Evolutionary conservation across 2,888 invertebrate genomes (phyloP).

Genomic region (Fabriciana adippe): DNA sequence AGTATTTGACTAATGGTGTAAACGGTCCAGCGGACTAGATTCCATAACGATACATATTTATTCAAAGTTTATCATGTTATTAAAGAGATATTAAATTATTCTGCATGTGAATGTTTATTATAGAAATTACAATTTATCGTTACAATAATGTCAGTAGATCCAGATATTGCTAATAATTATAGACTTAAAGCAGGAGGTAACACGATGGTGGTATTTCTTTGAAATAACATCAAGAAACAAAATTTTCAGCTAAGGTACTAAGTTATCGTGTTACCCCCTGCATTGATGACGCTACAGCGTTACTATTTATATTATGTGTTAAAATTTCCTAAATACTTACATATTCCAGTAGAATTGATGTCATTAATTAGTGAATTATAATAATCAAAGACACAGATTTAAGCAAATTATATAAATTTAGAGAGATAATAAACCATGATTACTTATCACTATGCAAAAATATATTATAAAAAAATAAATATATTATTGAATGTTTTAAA

Average conservation of each 20-base stretch:
- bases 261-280: neutral
- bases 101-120: constrained; percentile 31
- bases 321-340: neutral
- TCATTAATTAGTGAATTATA: neutral
- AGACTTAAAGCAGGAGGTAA: constrained; percentile 15
- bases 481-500: constrained; percentile 45
- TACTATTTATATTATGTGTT: constrained; percentile 3
- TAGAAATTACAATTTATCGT: constrained; percentile 19
- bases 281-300: neutral
- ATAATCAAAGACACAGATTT: neutral
- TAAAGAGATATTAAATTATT: constrained; percentile 20
- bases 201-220: neutral
- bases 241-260: neutral
- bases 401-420: neutral
- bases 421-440: neutral
- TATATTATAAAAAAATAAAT: constrained; percentile 28
- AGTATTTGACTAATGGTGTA: constrained; percentile 22
- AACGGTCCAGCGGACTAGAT: constrained; percentile 30
- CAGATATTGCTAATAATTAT: constrained; percentile 12
- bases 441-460: constrained; percentile 8
- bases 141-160: constrained; percentile 28
- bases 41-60: constrained; percentile 19
- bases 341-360: constrained; percentile 10
- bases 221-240: no score
- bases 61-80: constrained; percentile 21